Percentiles rank a stretch among this genome's conserved stretches.
These are phyloP conservation scores for Lanistes nyassanus DNA, from an alignment of 1,140 invertebrate genomes.

Conservation along the genomic window DNA sequence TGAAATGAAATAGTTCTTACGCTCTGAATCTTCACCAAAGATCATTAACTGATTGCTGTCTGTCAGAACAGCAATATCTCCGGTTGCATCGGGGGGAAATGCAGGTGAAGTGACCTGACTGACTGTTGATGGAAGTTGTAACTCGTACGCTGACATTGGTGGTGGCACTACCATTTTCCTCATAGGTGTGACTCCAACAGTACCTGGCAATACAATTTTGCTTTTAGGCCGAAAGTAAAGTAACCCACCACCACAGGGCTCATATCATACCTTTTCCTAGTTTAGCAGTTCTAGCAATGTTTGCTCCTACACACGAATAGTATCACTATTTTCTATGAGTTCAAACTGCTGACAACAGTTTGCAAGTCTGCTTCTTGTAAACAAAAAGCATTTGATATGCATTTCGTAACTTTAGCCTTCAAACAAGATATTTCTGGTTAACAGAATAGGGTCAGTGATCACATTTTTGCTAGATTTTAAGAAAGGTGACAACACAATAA, in stretches of 20 bases:
- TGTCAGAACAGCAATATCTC: constrained; percentile 47
- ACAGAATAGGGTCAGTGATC: no score
- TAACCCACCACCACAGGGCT: neutral
- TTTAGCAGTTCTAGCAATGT: no score
- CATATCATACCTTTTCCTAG: neutral
- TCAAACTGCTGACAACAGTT: no score
- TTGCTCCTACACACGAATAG: no score
- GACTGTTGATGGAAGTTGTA: constrained; percentile 71
- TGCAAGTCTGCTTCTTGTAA: no score
- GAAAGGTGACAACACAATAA: no score
- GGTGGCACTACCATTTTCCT: constrained; percentile 81
- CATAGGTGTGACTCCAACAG: constrained; percentile 80
- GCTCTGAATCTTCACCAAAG: neutral
- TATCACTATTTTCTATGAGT: no score
- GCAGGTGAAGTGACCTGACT: constrained; percentile 64
- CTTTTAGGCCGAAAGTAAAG: neutral
- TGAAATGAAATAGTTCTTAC: neutral
- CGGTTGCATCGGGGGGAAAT: constrained; percentile 11
- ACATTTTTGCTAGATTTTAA: no score
- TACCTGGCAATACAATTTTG: constrained; percentile 61
- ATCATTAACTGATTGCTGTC: constrained; percentile 34
- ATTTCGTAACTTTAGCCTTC: no score
- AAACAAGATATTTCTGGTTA: no score
- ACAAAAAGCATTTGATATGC: no score
- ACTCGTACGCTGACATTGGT: constrained; percentile 78